Conservation (phyloP, 2,113 vertebrate species). For the Uropsilus gracilis region DNA sequence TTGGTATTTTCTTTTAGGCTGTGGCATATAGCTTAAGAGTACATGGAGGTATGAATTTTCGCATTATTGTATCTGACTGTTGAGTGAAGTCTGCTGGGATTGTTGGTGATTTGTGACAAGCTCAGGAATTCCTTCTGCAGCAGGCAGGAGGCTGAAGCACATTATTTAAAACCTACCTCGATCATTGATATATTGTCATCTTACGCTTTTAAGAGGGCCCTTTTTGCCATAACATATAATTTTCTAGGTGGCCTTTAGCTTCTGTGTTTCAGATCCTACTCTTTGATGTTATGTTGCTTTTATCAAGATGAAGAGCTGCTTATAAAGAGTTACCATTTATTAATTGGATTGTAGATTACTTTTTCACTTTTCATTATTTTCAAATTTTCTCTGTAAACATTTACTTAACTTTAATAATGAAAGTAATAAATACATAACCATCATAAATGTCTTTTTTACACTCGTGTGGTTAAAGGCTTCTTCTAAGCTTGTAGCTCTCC, state of each 20-base stretch:
- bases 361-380: neutral
- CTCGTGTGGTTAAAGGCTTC: neutral
- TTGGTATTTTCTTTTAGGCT: conserved; percentile 44
- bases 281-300: neutral
- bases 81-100: conserved; percentile 73
- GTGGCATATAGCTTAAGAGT: conserved; percentile 60
- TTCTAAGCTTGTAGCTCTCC: neutral
- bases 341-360: neutral
- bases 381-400: conserved; percentile 19
- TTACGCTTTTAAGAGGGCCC: conserved; percentile 63
- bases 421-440: neutral
- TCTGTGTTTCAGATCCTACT: conserved; percentile 63
- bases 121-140: conserved; percentile 76
- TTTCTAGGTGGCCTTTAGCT: conserved; percentile 58
- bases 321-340: neutral
- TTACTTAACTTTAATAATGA: conserved; percentile 18
- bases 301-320: neutral
- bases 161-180: conserved; percentile 80
- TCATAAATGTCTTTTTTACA: neutral
- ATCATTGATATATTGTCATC: conserved; percentile 76
- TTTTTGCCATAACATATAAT: conserved; percentile 52
- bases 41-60: conserved; percentile 76
- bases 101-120: conserved; percentile 80
- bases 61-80: conserved; percentile 76
- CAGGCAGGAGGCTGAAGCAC: conserved; percentile 68